Percentiles rank a stretch among this genome's conserved stretches.
phyloP scores from a whole-genome alignment of 1,140 invertebrate genomes.

The Coenobita brevimanus region DNA sequence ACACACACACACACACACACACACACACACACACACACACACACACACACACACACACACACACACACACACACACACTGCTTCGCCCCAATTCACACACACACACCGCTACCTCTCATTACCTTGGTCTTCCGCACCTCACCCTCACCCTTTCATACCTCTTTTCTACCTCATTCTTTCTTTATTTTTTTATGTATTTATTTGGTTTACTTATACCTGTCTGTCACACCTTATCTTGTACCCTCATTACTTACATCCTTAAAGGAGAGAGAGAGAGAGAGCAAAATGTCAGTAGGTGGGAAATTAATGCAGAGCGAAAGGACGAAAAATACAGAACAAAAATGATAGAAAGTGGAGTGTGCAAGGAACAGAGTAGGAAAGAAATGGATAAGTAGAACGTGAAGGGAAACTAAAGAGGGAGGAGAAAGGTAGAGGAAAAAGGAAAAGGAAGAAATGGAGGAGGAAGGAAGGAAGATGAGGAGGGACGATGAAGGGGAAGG shows the following conservation, averaged over 20 bases:
- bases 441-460: background rate
- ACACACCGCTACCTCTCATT: background rate
- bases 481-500: too few relatives aligned
- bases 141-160: background rate
- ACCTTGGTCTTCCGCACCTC: background rate
- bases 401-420: background rate
- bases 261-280: background rate
- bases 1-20: too few relatives aligned
- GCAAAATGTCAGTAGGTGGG: background rate
- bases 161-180: background rate
- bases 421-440: background rate
- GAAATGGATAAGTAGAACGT: background rate
- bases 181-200: too few relatives aligned
- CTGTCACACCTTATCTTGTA: too few relatives aligned
- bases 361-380: background rate
- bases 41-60: conserved; percentile 25
- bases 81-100: background rate
- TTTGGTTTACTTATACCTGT: too few relatives aligned
- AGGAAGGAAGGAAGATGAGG: background rate
- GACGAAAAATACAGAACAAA: background rate
- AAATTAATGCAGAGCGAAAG: background rate
- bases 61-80: conserved; percentile 21
- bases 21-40: too few relatives aligned
- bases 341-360: background rate
- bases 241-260: background rate